Conservation (phyloP, 2,113 vertebrate species). For the Monopterus albus region DNA sequence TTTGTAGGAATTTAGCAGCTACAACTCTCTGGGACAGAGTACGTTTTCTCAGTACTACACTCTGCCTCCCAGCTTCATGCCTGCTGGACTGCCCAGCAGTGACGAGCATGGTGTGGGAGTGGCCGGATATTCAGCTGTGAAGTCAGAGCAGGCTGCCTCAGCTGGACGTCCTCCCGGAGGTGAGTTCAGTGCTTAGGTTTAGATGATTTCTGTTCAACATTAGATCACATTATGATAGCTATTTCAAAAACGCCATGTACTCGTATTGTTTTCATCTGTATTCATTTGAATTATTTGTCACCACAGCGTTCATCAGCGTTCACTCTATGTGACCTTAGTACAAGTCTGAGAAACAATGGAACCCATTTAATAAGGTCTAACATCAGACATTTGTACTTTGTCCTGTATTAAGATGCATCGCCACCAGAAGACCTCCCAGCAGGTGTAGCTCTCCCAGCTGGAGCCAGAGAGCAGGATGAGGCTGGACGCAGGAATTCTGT, state of each 20-base stretch:
- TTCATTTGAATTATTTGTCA: too few species aligned
- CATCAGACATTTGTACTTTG: background rate
- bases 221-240: too few species aligned
- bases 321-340: background rate
- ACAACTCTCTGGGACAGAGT: constrained; percentile 90
- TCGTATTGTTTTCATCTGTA: too few species aligned
- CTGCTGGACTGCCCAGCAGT: constrained; percentile 80
- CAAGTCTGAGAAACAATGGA: background rate
- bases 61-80: constrained; percentile 87
- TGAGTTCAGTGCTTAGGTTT: constrained; percentile 12
- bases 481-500: constrained; percentile 88
- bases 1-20: constrained; percentile 90
- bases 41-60: constrained; percentile 93
- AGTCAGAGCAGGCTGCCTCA: constrained; percentile 79
- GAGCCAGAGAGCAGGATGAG: constrained; percentile 90
- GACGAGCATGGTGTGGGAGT: constrained; percentile 77
- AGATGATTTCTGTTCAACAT: background rate
- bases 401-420: constrained; percentile 61
- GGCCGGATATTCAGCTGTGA: constrained; percentile 83
- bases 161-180: constrained; percentile 77
- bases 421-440: constrained; percentile 77
- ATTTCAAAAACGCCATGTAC: too few species aligned
- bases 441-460: constrained; percentile 73
- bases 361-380: background rate
- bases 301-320: background rate